Evolutionary conservation across 2,888 invertebrate species (phyloP).

Genomic region (Unio delphinus): DNA sequence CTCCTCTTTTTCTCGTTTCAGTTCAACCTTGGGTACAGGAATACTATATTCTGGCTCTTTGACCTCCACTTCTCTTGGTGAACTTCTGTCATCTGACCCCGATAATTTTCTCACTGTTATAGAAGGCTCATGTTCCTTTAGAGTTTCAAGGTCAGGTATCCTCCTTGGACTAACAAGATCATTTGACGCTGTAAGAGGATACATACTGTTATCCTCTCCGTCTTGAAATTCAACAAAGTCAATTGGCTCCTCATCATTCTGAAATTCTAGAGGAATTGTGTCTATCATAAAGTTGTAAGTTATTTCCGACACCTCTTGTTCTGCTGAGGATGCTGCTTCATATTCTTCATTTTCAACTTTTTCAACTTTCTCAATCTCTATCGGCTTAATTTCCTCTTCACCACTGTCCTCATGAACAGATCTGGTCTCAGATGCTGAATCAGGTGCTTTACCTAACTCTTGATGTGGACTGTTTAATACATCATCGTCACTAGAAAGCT

Average conservation of each 20-base stretch:
- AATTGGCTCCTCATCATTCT: conserved; percentile 32
- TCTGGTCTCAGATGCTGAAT: background rate
- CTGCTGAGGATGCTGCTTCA: no score
- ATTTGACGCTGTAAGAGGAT: background rate
- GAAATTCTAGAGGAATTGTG: conserved; percentile 39
- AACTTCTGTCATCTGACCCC: conserved; percentile 15
- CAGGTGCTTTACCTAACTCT: background rate
- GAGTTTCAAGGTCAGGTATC: conserved; percentile 37
- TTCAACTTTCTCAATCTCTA: background rate
- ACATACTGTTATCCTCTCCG: conserved; percentile 1
- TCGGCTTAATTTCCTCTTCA: background rate
- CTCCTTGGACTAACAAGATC: conserved; percentile 22
- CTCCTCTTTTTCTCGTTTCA: conserved; percentile 44
- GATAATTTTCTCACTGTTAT: conserved; percentile 5
- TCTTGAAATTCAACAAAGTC: conserved; percentile 14
- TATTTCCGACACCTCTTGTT: conserved; percentile 42
- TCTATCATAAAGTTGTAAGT: conserved; percentile 45
- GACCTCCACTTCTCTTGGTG: conserved; percentile 9
- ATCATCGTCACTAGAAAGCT: conserved; percentile 8
- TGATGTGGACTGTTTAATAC: background rate
- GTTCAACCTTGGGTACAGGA: conserved; percentile 1
- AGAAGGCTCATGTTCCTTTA: conserved; percentile 28
- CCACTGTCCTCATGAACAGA: background rate
- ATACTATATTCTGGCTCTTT: background rate
- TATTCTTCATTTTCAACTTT: no score